Evolutionary conservation across 2,888 invertebrate species (phyloP).

Genomic region (Neuroscelio doddi): DNA sequence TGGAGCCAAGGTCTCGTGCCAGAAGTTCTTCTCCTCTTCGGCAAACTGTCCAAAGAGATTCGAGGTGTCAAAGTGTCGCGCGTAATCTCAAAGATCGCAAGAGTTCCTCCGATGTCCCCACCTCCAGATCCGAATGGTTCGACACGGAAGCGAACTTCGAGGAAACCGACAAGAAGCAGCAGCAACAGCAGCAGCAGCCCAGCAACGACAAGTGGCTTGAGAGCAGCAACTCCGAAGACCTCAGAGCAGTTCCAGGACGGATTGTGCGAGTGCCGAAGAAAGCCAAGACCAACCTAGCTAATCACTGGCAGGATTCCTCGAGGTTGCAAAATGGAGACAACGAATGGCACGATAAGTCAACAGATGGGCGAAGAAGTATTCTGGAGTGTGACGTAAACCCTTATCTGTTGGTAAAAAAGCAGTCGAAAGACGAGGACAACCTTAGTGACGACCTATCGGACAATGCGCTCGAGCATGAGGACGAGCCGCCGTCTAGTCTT

Average conservation of each 20-base stretch:
- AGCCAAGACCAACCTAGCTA: slow-evolving; percentile 18
- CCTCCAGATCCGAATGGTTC: slow-evolving; percentile 65
- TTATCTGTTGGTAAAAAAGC: slow-evolving; percentile 82
- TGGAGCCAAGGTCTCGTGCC: slow-evolving; percentile 75
- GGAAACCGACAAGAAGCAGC: slow-evolving; percentile 12
- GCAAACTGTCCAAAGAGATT: slow-evolving; percentile 58
- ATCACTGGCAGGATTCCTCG: slow-evolving; percentile 49
- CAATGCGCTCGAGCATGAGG: slow-evolving; percentile 63
- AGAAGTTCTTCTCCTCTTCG: slow-evolving; percentile 70
- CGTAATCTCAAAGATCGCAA: slow-evolving; percentile 55
- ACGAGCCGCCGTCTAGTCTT: slow-evolving; percentile 54
- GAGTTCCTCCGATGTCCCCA: slow-evolving; percentile 46
- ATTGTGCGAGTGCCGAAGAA: slow-evolving; percentile 51
- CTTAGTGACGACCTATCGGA: slow-evolving; percentile 70
- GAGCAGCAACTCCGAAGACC: slow-evolving; percentile 23
- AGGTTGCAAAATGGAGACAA: slow-evolving; percentile 37
- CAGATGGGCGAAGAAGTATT: slow-evolving; percentile 79
- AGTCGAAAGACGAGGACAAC: slow-evolving; percentile 67
- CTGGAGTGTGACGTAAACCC: slow-evolving; percentile 89
- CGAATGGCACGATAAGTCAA: no score
- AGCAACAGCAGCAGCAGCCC: slow-evolving; percentile 16
- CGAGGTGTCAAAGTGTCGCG: slow-evolving; percentile 72
- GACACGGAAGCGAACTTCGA: slow-evolving; percentile 52
- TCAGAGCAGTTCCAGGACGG: slow-evolving; percentile 44
- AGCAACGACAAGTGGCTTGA: slow-evolving; percentile 11